Evolutionary conservation across 2,888 invertebrate genomes (phyloP), one percentile per base, ranked within the genome.

Genomic region (Acronicta leporina): DNA sequence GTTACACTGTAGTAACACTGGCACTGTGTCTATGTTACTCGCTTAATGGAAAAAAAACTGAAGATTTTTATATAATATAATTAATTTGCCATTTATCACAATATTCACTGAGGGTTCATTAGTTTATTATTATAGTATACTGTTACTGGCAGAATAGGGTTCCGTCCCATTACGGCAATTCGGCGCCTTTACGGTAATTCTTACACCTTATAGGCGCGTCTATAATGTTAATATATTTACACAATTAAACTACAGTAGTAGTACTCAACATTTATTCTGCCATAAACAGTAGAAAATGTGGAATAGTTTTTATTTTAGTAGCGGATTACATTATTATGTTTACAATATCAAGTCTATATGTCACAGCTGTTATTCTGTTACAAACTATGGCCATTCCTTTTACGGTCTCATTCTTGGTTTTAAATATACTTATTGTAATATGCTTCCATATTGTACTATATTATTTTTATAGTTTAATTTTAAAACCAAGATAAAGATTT

Each of bases 381-480:
- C 46, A 68, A 59, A 69, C 58, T 61, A 64, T 51, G 59, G 75
- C 73, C 80, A 80, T 80, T 80, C 81, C 80, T 71, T 71, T 71
- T 70, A 56, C 60, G 61, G 20, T 65, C 65, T 59, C 47, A 40
- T 67, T 80, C 71, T 74, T 71, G 80, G 70, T 77, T 77, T 73
- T 67, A 47, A 64, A 58, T 54, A 27, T 1, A 1, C 47, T 42
- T 25, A 59, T 47, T 61, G 43, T 66, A 53, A 47, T 33, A 38
- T 33, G 33, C 33, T 33, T 33, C 33, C 33, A 33, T 62, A 27
- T 25, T 67, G 54, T 68, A 65, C 11, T 61, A 63, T 75, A 61
- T 59, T 38, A 50, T 47, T 67, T 60, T 60, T 57, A 53, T 45
- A 63, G 7, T 70, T 57, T 9, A 25, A 51, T 45, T 63, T 69